Base-by-base conservation (phyloP, 2,113 vertebrate species). In the Ctenomys sociabilis region DNA sequence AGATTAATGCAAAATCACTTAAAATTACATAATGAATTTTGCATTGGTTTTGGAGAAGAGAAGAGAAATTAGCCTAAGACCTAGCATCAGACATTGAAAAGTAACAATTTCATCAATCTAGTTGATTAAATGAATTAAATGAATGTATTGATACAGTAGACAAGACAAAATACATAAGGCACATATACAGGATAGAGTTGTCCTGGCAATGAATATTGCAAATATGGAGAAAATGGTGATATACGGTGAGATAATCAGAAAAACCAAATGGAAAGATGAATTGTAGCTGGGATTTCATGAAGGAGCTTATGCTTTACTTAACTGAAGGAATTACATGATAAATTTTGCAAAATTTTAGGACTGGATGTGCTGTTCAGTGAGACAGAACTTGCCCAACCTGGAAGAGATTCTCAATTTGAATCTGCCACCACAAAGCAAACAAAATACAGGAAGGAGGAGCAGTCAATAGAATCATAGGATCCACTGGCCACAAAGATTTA, bases 1-100 rank as follows among this genome's bases (percentile, higher is more conserved):
- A 45, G 85, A 19, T 95, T 35, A 35, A 96, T 94, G 90, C n/a
- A 68, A 93, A 94, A 68, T 87, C 24, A 72, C 75, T 24, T 96
- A 72, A 40, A 94, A 78, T 80, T 9, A 75, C 28, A 45, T 13
- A 35, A 59, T 59, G 13, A 95, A 91, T 19, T 43, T 52, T 73
- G 30, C 17, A 78, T 8, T 64, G 21, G 1, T 45, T 90, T 92
- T 96, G 49, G 11, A 37, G 93, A 10, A 64, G 17, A 92, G 2
- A 45, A 82, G 43, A 87, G 12, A 96, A 85, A 77, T 72, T 22
- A 88, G n/a, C 26, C 24, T 92, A 78, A 75, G 4, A 61, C 19
- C 14, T 4, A 70, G 21, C 61, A 84, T 32, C 78, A 32, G 40
- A 82, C 22, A 84, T 93, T 32, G 24, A 14, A 45, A 92, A 52